Evolutionary conservation across 2,113 vertebrate genomes (phyloP), one percentile per base, ranked within the genome.

Genomic region (Chaetodon auriga): DNA sequence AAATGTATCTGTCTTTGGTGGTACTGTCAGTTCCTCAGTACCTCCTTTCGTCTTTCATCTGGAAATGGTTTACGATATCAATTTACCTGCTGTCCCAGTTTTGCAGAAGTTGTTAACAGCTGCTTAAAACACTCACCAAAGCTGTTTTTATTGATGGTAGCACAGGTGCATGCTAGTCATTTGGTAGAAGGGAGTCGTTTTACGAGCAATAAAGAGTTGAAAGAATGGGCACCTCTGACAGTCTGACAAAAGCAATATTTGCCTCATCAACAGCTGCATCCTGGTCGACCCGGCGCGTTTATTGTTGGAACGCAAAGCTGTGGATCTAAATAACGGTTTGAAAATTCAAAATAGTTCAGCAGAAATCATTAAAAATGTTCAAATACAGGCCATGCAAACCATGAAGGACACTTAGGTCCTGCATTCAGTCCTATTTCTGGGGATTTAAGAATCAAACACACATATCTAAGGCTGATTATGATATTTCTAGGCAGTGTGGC

Each of bases 51-150:
- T 82, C 81, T 91, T 78, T 89, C 75, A 87, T 89, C 62, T 51
- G 75, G 70, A 88, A 89, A 83, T 63, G 78, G 49, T 81, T 89
- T 80, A 75, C 36, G 23, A 70, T 84, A 81, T 83, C 82, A 70
- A 68, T 92, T 86, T 80, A 80, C 89, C 92, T 86, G 82, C 89
- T 87, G 89, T 81, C 61, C 74, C 45, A 82, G 80, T 88, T 89
- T 51, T 82, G 65, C 68, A 25, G 65, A 38, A 74, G 81, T 23
- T 72, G 81, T 84, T 86, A 81, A 65, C 88, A 89, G 78, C 88
- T 91, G 91, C 72, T 86, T 87, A 57, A 78, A 89, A 77, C 75
- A 46, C 61, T 78, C 46, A 43, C 54, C 58, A n/a, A 83, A 82
- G 84, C 84, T 82, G 74, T 75, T 78, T 85, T 78, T 80, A 83